Percentiles rank a stretch among this genome's conserved stretches.
phyloP scores from a whole-genome alignment of 1,140 invertebrate species.

The Penaeus vannamei region DNA sequence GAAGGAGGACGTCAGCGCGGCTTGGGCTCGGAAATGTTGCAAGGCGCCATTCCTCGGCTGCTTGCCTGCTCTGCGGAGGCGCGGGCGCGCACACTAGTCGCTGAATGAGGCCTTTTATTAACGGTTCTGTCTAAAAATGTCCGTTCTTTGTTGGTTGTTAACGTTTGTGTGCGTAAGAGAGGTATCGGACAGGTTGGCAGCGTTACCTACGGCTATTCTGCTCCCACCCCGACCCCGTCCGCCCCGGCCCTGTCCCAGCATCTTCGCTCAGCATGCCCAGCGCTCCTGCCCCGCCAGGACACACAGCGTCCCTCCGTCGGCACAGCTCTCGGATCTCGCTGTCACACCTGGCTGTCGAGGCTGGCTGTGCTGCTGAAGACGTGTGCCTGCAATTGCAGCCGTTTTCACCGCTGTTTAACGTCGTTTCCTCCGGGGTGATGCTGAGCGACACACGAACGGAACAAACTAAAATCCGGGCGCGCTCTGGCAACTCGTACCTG shows the following conservation, averaged over 20 bases:
- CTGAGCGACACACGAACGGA: not conserved
- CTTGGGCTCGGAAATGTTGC: not conserved
- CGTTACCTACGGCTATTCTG: slow-evolving; percentile 44
- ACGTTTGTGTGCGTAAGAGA: not conserved
- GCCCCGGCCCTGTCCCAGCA: slow-evolving; percentile 2
- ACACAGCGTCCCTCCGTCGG: not conserved
- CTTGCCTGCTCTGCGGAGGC: too few relatives aligned
- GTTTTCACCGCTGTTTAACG: too few relatives aligned
- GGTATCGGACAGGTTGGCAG: slow-evolving; percentile 49
- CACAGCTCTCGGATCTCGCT: too few relatives aligned
- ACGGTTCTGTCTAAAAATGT: slow-evolving; percentile 31
- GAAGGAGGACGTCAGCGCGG: not conserved
- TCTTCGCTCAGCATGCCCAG: not conserved
- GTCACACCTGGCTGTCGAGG: too few relatives aligned
- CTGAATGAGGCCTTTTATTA: not conserved
- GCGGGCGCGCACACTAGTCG: not conserved
- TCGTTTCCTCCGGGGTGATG: too few relatives aligned
- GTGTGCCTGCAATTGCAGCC: too few relatives aligned
- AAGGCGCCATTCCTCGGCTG: too few relatives aligned
- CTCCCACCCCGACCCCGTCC: slow-evolving; percentile 10
- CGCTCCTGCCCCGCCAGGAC: not conserved
- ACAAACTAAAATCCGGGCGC: not conserved
- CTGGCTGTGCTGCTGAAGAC: too few relatives aligned
- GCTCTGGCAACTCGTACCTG: slow-evolving; percentile 43
- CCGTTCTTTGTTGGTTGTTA: too few relatives aligned